These are phyloP conservation scores for Anabacerthia variegaticeps DNA, from an alignment of 2,797 vertebrate species.

Conservation along the genomic window DNA sequence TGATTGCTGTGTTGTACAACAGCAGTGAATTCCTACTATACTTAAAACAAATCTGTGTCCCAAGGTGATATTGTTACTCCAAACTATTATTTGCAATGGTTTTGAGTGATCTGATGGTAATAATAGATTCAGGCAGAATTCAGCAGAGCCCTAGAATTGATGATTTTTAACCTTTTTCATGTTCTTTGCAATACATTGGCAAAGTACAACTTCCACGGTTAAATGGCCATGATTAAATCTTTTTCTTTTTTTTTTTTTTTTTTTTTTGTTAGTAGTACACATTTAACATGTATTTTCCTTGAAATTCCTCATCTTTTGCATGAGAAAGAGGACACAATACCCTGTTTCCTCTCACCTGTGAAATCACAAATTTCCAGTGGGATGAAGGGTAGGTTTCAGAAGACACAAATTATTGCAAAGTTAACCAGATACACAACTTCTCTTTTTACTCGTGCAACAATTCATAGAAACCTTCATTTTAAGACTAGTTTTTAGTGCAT, in stretches of 20 bases:
- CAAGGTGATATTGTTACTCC: background rate
- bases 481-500: background rate
- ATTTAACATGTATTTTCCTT: background rate
- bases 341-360: background rate
- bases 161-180: background rate
- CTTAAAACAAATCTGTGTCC: background rate
- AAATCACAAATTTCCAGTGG: background rate
- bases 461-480: background rate
- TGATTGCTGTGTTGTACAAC: background rate
- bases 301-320: background rate
- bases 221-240: background rate
- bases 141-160: background rate
- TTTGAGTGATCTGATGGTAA: background rate
- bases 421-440: background rate
- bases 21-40: background rate
- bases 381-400: background rate
- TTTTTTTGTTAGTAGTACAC: background rate
- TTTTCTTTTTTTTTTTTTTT: background rate
- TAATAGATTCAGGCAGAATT: background rate
- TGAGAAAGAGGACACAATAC: background rate
- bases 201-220: background rate
- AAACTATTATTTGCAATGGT: background rate
- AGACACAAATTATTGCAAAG: background rate
- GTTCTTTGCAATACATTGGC: background rate
- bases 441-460: background rate